Base-by-base conservation (phyloP, 2,797 vertebrate species). In the Capromys pilorides region DNA sequence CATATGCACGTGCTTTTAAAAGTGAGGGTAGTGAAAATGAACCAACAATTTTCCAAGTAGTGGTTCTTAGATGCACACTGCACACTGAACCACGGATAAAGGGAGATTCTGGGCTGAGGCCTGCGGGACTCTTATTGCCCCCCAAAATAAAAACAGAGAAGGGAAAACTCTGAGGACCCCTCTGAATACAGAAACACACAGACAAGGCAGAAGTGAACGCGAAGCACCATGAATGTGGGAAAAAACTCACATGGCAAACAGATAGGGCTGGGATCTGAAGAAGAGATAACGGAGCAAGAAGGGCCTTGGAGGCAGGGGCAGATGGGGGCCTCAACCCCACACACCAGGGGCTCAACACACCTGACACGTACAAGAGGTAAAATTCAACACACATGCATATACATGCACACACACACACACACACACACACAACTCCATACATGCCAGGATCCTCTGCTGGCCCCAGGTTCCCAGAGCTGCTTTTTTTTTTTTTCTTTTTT, bases 101-200 rank as follows among this genome's bases (percentile, higher is more conserved):
- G 87, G 45, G 71, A 82, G 33, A 39, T 62, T 18, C 67, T 78
- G 54, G 78, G 71, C 36, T 33, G 19, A 49, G 81, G 67, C 71
- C 79, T 39, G 51, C 88, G 85, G 45, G 66, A 93, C 39, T 84
- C 79, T 89, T 57, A 80, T 3, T 80, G 80, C 39, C 59, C 64
- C n/a, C 59, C 69, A 36, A 61, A 67, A 18, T 54, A 54, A 89
- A 71, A 91, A 75, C 49, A 83, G 69, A 61, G 86, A 93, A 95
- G 61, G n/a, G 77, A 85, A 87, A 95, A 95, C 49, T 54, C 22
- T 1, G 86, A 18, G 45, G 49, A 61, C 6, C 36, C 83, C n/a
- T 87, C 0, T 36, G 62, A 41, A 89, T 49, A 36, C 3, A 21
- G 11, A 54, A 14, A 59, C 6, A 9, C 39, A 49, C 22, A 75